A percentile compares a stretch with the other conserved stretches of the same genome.
phyloP scores from a whole-genome alignment of 2,888 invertebrate genomes.

The Lamproptera curius region DNA sequence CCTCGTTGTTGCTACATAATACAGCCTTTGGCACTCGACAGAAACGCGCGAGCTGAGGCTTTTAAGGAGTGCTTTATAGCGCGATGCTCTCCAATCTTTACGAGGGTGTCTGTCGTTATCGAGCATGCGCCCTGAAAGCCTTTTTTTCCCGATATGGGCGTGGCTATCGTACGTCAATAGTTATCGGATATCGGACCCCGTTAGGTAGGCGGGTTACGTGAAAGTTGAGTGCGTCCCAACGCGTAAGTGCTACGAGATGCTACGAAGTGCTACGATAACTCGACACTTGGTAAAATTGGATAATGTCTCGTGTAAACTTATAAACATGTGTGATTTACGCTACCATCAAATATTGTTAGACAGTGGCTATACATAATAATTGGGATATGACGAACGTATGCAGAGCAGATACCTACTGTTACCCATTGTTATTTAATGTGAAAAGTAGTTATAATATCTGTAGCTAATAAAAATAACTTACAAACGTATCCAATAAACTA shows the following conservation, averaged over 20 bases:
- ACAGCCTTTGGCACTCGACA: too few species aligned
- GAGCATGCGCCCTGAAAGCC: slow-evolving; percentile 45
- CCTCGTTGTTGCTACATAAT: too few species aligned
- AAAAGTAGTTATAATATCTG: background rate
- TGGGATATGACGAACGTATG: background rate
- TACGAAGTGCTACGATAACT: background rate
- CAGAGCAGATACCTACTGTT: background rate
- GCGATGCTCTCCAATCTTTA: too few species aligned
- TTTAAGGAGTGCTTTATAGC: too few species aligned
- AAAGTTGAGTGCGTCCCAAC: slow-evolving; percentile 3
- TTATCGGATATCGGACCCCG: slow-evolving; percentile 38
- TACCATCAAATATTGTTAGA: background rate
- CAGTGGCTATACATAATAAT: background rate
- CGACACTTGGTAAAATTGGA: too few species aligned
- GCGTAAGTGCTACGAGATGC: background rate
- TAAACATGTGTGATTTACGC: background rate
- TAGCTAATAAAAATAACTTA: background rate
- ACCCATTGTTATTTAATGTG: background rate
- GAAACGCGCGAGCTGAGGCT: too few species aligned
- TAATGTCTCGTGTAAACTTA: too few species aligned
- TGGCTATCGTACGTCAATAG: slow-evolving; percentile 42
- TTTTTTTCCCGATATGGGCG: slow-evolving; percentile 50
- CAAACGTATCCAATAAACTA: too few species aligned
- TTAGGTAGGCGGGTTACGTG: slow-evolving; percentile 24
- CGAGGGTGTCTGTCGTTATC: slow-evolving; percentile 31